Percentiles rank a stretch among this genome's conserved stretches.
These are phyloP conservation scores for Marisa cornuarietis DNA, from an alignment of 1,140 invertebrate genomes.

Conservation along the genomic window DNA sequence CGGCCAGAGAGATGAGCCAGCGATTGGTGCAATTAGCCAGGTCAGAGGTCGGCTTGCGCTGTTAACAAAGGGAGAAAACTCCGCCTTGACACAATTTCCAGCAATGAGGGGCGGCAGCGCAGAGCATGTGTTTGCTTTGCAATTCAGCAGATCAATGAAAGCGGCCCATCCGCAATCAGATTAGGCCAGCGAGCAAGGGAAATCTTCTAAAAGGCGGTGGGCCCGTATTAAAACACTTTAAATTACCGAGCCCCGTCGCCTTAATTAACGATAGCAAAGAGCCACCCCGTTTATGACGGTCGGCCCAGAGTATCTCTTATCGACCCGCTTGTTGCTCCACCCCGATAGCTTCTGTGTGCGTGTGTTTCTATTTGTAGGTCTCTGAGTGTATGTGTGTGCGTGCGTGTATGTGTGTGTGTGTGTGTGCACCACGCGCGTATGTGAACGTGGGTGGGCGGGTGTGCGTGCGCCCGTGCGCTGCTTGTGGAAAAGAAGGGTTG, in stretches of 20 bases:
- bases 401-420: no score
- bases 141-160: slow-evolving; percentile 30
- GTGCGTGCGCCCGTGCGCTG: neutral
- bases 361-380: no score
- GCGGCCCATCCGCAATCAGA: slow-evolving; percentile 29
- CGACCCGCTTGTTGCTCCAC: neutral
- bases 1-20: neutral
- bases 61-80: slow-evolving; percentile 20
- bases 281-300: neutral
- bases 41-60: slow-evolving; percentile 25
- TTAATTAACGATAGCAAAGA: slow-evolving; percentile 21
- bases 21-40: slow-evolving; percentile 33
- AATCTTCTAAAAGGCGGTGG: slow-evolving; percentile 24
- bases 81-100: slow-evolving; percentile 28
- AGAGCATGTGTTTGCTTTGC: slow-evolving; percentile 34
- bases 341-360: neutral
- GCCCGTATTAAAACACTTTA: slow-evolving; percentile 37
- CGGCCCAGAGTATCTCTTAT: neutral
- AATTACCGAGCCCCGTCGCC: slow-evolving; percentile 31
- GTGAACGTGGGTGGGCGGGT: no score
- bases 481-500: neutral
- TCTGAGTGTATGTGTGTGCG: no score
- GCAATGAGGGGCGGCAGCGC: slow-evolving; percentile 22
- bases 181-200: slow-evolving; percentile 25
- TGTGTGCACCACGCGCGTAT: no score